Percentiles rank a stretch among this genome's conserved stretches.
Evolutionary conservation across 2,888 invertebrate species (phyloP).

Genomic region (Sinopyrophorus schimmeli): DNA sequence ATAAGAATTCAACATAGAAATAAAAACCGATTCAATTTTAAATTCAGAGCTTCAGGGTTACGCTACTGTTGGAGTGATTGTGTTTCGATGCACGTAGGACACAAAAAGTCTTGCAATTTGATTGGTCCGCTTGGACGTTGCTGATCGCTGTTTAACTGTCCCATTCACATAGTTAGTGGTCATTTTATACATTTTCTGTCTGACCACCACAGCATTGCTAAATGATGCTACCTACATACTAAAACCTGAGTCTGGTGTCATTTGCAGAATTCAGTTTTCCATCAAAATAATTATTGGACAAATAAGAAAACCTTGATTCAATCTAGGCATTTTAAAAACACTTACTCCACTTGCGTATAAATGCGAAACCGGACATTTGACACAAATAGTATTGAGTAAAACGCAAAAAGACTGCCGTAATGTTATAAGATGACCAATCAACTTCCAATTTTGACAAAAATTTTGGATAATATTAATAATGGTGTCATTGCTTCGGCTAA

Average conservation of each 20-base stretch:
- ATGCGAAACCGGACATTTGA: too few species aligned
- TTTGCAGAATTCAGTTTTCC: slow-evolving; percentile 9
- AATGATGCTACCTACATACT: slow-evolving; percentile 37
- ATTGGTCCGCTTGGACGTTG: slow-evolving; percentile 46
- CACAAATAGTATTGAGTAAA: too few species aligned
- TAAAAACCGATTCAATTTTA: slow-evolving; percentile 33
- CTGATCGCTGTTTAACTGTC: slow-evolving; percentile 47
- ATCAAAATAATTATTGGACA: background rate
- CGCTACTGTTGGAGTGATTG: slow-evolving; percentile 35
- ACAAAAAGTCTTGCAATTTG: slow-evolving; percentile 46
- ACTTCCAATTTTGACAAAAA: too few species aligned
- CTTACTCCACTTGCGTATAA: too few species aligned
- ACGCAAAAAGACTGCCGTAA: too few species aligned
- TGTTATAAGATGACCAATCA: too few species aligned
- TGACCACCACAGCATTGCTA: slow-evolving; percentile 37
- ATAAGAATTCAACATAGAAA: slow-evolving; percentile 31
- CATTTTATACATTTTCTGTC: slow-evolving; percentile 42
- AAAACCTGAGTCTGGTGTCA: slow-evolving; percentile 23
- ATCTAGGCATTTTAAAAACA: too few species aligned
- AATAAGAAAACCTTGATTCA: too few species aligned
- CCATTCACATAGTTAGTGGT: slow-evolving; percentile 44
- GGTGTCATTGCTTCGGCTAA: too few species aligned
- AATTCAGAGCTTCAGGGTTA: slow-evolving; percentile 34
- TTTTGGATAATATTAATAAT: too few species aligned
- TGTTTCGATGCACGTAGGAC: slow-evolving; percentile 42